These are phyloP conservation scores for Sebastes ruberrimus DNA, from an alignment of 2,797 vertebrate species.

Conservation along the genomic window DNA sequence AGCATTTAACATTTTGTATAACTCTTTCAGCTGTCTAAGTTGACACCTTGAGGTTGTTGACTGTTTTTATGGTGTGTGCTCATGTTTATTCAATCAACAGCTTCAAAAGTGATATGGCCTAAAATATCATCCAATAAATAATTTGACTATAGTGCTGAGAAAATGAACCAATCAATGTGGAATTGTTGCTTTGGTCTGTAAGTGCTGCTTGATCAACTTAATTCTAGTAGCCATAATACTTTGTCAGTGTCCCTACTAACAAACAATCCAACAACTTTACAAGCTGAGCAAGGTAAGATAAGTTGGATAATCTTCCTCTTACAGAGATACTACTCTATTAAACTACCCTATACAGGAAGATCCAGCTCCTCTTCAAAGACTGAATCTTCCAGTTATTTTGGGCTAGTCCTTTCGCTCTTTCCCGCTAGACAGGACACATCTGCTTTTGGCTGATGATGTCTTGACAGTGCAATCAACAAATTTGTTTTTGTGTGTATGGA, in stretches of 20 bases:
- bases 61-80: neutral
- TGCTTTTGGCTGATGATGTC: neutral
- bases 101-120: neutral
- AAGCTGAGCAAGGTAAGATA: neutral
- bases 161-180: neutral
- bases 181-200: neutral
- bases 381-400: neutral
- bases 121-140: neutral
- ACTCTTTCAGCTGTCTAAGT: neutral
- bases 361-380: neutral
- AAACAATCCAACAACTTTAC: neutral
- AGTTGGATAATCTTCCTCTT: neutral
- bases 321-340: neutral
- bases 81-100: neutral
- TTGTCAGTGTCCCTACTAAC: neutral
- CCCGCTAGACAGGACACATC: neutral
- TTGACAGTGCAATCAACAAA: neutral
- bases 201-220: neutral
- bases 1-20: neutral
- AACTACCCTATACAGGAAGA: neutral
- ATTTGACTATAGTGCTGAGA: neutral
- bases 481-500: neutral
- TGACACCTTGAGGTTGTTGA: neutral
- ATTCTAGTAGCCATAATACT: neutral
- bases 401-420: neutral